These are phyloP conservation scores for Gracilinanus agilis DNA, from an alignment of 2,113 vertebrate species.

Conservation along the genomic window DNA sequence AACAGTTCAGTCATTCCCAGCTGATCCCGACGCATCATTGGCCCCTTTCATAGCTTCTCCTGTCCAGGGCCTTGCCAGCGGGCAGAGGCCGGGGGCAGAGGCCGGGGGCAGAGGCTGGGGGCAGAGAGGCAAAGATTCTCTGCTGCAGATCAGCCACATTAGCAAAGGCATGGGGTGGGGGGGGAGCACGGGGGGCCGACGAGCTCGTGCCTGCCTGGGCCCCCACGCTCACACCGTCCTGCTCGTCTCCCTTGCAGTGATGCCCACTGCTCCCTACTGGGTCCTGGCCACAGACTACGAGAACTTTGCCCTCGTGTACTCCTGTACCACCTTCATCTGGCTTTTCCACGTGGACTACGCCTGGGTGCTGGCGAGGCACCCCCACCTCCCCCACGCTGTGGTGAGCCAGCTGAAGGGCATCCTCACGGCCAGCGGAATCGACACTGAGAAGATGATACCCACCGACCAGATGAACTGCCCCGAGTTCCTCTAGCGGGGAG, in stretches of 20 bases:
- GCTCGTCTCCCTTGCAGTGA: conserved; percentile 83
- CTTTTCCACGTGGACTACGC: conserved; percentile 92
- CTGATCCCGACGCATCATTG: no score
- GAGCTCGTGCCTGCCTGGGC: rapidly evolving
- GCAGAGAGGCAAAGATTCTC: no score
- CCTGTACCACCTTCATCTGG: conserved; percentile 91
- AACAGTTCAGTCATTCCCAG: no score
- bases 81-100: neutral
- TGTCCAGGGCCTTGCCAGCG: neutral
- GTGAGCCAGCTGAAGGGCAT: conserved; percentile 86
- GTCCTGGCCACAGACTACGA: conserved; percentile 94
- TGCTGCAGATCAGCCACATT: neutral
- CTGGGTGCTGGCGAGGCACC: conserved; percentile 91
- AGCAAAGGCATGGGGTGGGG: neutral
- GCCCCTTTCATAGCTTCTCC: neutral
- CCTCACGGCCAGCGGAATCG: conserved; percentile 89
- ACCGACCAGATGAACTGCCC: conserved; percentile 91
- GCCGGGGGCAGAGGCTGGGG: no score
- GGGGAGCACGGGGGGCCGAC: no score
- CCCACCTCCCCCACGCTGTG: conserved; percentile 86
- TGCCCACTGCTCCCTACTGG: conserved; percentile 93
- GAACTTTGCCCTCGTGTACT: conserved; percentile 91
- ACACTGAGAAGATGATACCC: conserved; percentile 87
- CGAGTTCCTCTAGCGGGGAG: conserved; percentile 38
- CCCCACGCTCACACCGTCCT: neutral